Evolutionary conservation across 2,797 vertebrate genomes (phyloP), one percentile per base, ranked within the genome.

Genomic region (Neosalanx taihuensis): DNA sequence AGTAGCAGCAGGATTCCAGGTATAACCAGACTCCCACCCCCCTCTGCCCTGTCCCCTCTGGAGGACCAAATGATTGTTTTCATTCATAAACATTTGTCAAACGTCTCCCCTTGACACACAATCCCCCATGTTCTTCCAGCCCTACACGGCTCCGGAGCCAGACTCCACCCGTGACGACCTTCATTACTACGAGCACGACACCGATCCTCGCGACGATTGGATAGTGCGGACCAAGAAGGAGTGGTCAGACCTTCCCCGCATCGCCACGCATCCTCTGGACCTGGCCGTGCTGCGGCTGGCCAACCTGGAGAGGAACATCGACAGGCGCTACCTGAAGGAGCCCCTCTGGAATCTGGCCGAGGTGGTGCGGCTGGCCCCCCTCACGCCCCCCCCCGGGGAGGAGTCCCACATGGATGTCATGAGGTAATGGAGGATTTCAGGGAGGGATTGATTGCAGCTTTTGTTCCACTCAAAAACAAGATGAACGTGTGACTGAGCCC

Each of bases 251-350:
- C 85, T 92, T 60, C 90, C 93, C 7, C 94, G 97, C 7, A 90
- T 95, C 64, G 89, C 86, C 66, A 94, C 91, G 23, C 95, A 97
- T 89, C 96, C 97, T 0, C 73, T 99, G 85, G 97, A 98, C 79
- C 85, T 98, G 85, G 97, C 94, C 0, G 93, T 97, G 76, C 89
- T 93, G 69, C 93, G 96, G 0, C 84, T 99, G n/a, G 87, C 93
- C 2, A 95, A 94, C 18, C 91, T 99, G 9, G 97, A 99, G 88
- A 92, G 93, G 46, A 97, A 98, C 80, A 92, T 99, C 4, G 96
- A 99, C 80, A 91, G 97, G 0, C 94, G 95, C 41, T 98, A 97
- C 86, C 90, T 99, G 53, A 96, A 95, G 89, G 96, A 98, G 76
- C 96, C 97, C 0, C 94, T 99, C 3, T 98, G 97, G 96, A 92